Evolutionary conservation across 2,113 vertebrate species (phyloP).

Genomic region (Platichthys flesus): DNA sequence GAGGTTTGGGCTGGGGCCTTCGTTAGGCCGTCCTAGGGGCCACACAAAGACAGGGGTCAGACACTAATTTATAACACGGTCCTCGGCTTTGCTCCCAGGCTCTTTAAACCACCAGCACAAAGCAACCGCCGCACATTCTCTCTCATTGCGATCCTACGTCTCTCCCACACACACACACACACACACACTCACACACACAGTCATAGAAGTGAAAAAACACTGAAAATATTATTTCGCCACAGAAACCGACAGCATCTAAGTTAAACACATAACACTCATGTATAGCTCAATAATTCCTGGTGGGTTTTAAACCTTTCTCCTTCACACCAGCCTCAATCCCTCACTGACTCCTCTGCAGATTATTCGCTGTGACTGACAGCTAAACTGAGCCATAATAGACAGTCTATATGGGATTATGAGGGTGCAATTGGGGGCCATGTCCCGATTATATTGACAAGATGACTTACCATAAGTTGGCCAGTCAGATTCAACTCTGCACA

Average conservation of each 20-base stretch:
- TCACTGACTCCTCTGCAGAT: slow-evolving; percentile 37
- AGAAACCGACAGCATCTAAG: not conserved
- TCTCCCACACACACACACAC: slow-evolving; percentile 18
- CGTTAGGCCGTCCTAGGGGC: slow-evolving; percentile 70
- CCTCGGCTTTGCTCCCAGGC: slow-evolving; percentile 80
- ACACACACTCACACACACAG: not conserved
- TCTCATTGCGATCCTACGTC: not conserved
- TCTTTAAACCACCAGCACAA: slow-evolving; percentile 69
- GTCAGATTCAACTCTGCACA: slow-evolving; percentile 60
- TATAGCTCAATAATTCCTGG: not conserved
- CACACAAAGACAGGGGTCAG: slow-evolving; percentile 81
- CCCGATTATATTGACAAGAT: slow-evolving; percentile 72
- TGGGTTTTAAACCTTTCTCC: slow-evolving; percentile 17
- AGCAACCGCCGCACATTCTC: slow-evolving; percentile 51
- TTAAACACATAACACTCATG: slow-evolving; percentile 8
- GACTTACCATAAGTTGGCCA: slow-evolving; percentile 72
- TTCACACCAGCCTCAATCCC: slow-evolving; percentile 23
- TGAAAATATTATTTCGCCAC: not conserved
- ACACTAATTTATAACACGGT: slow-evolving; percentile 83
- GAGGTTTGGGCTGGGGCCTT: slow-evolving; percentile 70
- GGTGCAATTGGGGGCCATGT: slow-evolving; percentile 71
- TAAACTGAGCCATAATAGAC: slow-evolving; percentile 70
- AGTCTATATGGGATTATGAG: slow-evolving; percentile 72
- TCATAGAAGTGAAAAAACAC: not conserved
- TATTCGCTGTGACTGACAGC: slow-evolving; percentile 73